Evolutionary conservation across 2,797 vertebrate genomes (phyloP), one percentile per base, ranked within the genome.

Genomic region (Rhadinocentrus ornatus): DNA sequence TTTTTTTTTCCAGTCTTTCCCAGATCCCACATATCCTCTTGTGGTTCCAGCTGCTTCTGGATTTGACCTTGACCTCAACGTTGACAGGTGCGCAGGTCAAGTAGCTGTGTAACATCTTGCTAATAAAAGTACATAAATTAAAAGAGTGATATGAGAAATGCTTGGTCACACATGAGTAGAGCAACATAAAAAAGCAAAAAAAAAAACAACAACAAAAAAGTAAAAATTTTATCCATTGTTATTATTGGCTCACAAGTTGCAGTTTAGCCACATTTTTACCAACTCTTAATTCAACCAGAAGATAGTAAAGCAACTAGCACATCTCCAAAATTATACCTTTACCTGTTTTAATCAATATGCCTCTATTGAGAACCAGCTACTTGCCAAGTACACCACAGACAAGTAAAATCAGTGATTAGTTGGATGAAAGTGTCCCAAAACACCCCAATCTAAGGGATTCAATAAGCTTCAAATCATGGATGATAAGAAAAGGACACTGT

Each of bases 41-140:
- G 1, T 0, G 0, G 7, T 11, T 27, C 32, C 13, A 66, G 27
- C 26, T 73, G 53, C 4, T 70, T 56, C 29, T 64, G 12, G 6
- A 0, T 0, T 0, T 68, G 20, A 41, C 1, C 0, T 1, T 1
- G 1, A 0, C 0, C 15, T 0, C 6, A 13, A 5, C 11, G 22
- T 15, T n/a, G 37, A 41, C 20, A 69, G 83, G 89, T 90, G 50
- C 81, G 84, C 18, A 32, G 16, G 24, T 61, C 3, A 5, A 2
- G n/a, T 27, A 53, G 24, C 24, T 15, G 9, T 52, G 39, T 37
- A 44, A 44, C 41, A 44, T 44, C 3, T 53, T 26, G 50, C 1
- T 6, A 11, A 16, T 41, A n/a, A 54, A 50, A 37, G 2, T 37
- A 41, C 29, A 22, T 18, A 12, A 32, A 31, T 31, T 26, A 62